Base-by-base conservation (phyloP, 2,797 vertebrate genomes). In the Mionectes olivaceus region DNA sequence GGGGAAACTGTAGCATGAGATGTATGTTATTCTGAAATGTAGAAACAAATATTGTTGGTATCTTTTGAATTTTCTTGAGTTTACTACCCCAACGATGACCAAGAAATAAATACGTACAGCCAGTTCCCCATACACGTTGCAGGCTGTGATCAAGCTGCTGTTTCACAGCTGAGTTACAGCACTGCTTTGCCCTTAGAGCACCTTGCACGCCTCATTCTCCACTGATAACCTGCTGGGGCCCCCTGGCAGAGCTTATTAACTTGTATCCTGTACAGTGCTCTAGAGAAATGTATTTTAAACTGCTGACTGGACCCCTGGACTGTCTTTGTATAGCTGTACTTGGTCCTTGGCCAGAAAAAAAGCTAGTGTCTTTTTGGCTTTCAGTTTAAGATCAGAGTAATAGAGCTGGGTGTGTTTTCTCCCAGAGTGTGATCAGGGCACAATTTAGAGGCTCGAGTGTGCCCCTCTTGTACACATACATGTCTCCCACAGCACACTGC, bases 161-260 rank as follows among this genome's bases (percentile, higher is more conserved):
- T 90, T 92, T 93, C 67, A 37, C 41, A 61, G 27, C 39, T 67
- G 76, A 64, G 11, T 88, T 91, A 53, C 14, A 59, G 83, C 79
- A 14, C 25, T 83, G 33, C 76, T 56, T 3, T 86, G 57, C 53
- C 76, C 61, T 83, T 85, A 60, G 53, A 87, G 37, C 56, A 83
- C 68, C 90, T 56, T 75, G 32, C 37, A 21, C 49, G 76, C 76
- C 60, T 95, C 61, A 28, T 92, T 84, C 46, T 83, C 39, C 32
- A 16, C 44, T 56, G 78, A 73, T 73, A 75, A 84, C 82, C 63
- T 83, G 84, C 82, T 79, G 53, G 61, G 78, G n/a, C 27, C 37
- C 39, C 50, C 59, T 75, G 47, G 46, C 70, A 93, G 59, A 84
- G 74, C 67, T 94, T 83, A 92, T 68, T 87, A 91, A 24, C 68